A percentile compares a stretch with the other conserved stretches of the same genome.
These are phyloP conservation scores for Glossophaga mutica DNA, from an alignment of 2,797 vertebrate species.

Conservation along the genomic window DNA sequence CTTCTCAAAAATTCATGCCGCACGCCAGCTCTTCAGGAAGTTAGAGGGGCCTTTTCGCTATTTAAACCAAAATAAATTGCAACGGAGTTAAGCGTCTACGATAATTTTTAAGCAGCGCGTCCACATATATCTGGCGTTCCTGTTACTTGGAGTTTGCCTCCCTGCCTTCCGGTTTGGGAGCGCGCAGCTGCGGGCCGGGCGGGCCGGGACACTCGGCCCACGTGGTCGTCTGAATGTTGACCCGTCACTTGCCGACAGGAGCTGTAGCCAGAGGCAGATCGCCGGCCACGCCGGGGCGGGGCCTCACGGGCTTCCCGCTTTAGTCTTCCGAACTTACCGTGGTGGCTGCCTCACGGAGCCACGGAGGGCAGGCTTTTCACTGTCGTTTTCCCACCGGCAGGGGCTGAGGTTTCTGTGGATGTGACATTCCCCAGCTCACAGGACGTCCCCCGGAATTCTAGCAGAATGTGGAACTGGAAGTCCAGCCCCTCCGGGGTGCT, in stretches of 20 bases:
- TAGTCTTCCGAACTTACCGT: constrained; percentile 4
- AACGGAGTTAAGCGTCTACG: neutral
- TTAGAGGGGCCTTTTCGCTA: neutral
- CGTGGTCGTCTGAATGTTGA: constrained; percentile 29
- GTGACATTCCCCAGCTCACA: neutral
- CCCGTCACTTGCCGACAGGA: neutral
- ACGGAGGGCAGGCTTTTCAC: neutral
- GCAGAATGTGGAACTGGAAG: neutral
- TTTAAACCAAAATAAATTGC: constrained; percentile 12
- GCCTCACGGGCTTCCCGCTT: neutral
- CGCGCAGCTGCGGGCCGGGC: neutral
- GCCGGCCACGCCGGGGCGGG: neutral
- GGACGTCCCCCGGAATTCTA: neutral
- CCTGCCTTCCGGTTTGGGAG: neutral
- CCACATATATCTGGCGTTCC: neutral
- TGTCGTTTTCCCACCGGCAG: neutral
- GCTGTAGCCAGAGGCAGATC: neutral
- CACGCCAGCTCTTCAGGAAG: neutral
- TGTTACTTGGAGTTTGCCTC: neutral
- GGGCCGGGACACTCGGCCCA: neutral
- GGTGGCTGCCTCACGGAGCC: neutral
- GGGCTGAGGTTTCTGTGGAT: neutral
- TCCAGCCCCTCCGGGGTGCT: neutral
- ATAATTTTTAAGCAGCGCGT: constrained; percentile 15
- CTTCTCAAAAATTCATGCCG: neutral